Conservation (phyloP, 2,888 invertebrate species). For the Myathropa florea region DNA sequence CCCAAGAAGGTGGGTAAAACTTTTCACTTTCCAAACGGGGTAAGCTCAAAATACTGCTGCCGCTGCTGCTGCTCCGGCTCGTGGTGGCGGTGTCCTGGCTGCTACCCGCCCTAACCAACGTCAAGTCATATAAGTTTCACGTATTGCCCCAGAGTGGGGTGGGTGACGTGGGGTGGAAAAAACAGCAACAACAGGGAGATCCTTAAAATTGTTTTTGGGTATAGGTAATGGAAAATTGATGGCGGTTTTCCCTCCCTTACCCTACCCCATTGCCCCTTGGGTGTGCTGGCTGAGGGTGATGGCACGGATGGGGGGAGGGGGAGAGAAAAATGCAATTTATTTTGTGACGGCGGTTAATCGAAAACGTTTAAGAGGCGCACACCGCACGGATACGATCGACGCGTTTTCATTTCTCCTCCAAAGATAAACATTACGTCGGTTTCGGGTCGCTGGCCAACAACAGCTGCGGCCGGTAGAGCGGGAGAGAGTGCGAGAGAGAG, state of each 20-base stretch:
- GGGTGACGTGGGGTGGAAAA: neutral
- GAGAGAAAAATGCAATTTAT: constrained; percentile 71
- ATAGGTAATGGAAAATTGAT: constrained; percentile 71
- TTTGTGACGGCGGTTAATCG: constrained; percentile 71
- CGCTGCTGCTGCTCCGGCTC: neutral
- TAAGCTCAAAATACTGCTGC: constrained; percentile 28
- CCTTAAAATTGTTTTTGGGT: constrained; percentile 70
- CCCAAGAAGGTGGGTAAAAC: constrained; percentile 40
- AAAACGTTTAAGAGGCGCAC: constrained; percentile 71
- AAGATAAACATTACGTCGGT: constrained; percentile 60
- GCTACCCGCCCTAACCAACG: neutral
- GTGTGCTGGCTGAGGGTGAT: neutral
- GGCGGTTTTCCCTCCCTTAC: constrained; percentile 63
- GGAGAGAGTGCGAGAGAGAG: neutral
- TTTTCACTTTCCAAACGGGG: constrained; percentile 49
- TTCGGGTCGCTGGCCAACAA: neutral
- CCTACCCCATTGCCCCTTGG: constrained; percentile 52
- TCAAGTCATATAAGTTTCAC: constrained; percentile 40
- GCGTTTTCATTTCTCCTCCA: constrained; percentile 67
- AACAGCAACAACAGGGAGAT: constrained; percentile 56
- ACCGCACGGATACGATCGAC: constrained; percentile 65
- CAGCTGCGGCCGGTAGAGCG: neutral
- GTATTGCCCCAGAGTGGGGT: neutral
- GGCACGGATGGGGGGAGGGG: neutral
- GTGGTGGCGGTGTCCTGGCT: neutral